Percentiles rank a stretch among this genome's conserved stretches.
These are phyloP conservation scores for Prosapia bicincta DNA, from an alignment of 2,888 invertebrate species.

Conservation along the genomic window DNA sequence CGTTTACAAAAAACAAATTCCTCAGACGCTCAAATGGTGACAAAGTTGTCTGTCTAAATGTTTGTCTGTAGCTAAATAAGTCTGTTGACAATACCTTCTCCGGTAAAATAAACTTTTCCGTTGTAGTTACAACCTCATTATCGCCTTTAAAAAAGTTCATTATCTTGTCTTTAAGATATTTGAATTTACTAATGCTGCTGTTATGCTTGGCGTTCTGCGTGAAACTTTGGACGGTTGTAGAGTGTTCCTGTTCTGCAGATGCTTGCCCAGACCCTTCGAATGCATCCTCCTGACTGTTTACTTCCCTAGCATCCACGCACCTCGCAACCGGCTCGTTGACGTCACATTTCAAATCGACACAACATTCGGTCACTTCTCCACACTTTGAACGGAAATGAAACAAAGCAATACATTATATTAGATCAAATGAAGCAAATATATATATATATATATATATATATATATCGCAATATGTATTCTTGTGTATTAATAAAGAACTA, in stretches of 20 bases:
- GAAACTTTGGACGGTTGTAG: not conserved
- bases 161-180: not conserved
- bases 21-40: too few species aligned
- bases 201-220: too few species aligned
- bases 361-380: not conserved
- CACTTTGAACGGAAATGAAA: too few species aligned
- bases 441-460: too few species aligned
- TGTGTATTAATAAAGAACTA: too few species aligned
- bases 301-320: not conserved
- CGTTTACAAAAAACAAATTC: too few species aligned
- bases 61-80: too few species aligned
- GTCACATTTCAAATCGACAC: not conserved
- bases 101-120: not conserved
- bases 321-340: not conserved
- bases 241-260: not conserved
- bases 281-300: not conserved
- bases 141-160: not conserved
- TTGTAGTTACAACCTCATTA: not conserved
- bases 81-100: not conserved
- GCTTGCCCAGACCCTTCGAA: not conserved
- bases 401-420: too few species aligned
- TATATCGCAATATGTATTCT: too few species aligned
- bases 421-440: too few species aligned
- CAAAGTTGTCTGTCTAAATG: too few species aligned
- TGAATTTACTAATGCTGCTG: not conserved